Conservation (phyloP, 2,888 invertebrate genomes). For the Pollenia amentaria region DNA sequence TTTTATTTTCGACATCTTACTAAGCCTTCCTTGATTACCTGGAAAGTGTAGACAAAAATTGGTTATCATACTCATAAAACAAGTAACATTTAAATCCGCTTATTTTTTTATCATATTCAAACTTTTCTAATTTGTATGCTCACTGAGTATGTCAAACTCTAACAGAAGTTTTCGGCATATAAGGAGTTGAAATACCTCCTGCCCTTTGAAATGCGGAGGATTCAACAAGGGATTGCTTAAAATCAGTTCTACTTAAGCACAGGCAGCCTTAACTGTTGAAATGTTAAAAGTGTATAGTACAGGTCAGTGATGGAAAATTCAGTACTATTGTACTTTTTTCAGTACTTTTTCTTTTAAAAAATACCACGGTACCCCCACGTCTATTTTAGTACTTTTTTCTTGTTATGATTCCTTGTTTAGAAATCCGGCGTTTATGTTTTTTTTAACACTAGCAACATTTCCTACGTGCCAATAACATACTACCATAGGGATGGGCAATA, state of each 20-base stretch:
- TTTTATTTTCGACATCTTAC: not conserved
- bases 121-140: not conserved
- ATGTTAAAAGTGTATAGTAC: not conserved
- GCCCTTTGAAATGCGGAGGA: not conserved
- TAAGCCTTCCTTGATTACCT: conserved; percentile 2
- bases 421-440: no score
- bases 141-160: not conserved
- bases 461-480: no score
- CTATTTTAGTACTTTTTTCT: no score
- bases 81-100: conserved; percentile 30
- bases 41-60: not conserved
- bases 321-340: no score
- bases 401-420: no score
- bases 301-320: no score
- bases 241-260: not conserved
- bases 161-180: no score
- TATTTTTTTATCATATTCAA: conserved; percentile 19
- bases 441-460: no score
- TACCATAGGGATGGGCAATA: no score
- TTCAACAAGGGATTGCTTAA: not conserved
- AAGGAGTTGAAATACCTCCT: not conserved
- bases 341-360: no score
- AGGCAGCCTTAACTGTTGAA: not conserved
- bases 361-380: no score
- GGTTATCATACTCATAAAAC: not conserved